Conservation (phyloP, 2,113 vertebrate genomes). For the Etheostoma cragini region DNA sequence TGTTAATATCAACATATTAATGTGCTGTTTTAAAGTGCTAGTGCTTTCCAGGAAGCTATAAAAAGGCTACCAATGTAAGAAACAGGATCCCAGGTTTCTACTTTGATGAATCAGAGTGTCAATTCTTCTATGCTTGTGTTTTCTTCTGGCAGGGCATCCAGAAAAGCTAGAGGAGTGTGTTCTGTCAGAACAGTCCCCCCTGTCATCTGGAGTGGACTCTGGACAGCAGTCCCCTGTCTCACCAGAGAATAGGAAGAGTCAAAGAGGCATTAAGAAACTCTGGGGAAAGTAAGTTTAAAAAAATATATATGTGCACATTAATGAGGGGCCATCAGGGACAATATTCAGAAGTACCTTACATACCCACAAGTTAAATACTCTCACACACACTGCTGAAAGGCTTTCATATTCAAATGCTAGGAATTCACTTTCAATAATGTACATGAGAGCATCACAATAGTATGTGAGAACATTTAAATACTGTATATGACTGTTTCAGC, state of each 20-base stretch:
- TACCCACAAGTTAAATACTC: too few species aligned
- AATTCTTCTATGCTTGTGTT: neutral
- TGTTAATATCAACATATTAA: too few species aligned
- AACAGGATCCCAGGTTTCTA: neutral
- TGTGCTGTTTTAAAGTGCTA: too few species aligned
- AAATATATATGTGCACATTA: neutral
- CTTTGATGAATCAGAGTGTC: neutral
- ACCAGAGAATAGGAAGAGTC: conserved; percentile 90
- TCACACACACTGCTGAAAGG: too few species aligned
- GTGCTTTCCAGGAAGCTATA: too few species aligned
- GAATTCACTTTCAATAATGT: too few species aligned
- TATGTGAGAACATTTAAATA: too few species aligned
- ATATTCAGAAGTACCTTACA: too few species aligned
- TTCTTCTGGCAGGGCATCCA: conserved; percentile 81
- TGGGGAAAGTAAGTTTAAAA: conserved; percentile 94
- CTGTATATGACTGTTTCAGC: too few species aligned
- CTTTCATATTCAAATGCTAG: too few species aligned
- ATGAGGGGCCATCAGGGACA: neutral
- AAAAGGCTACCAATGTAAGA: neutral
- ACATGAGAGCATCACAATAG: too few species aligned
- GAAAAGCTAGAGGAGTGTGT: conserved; percentile 84
- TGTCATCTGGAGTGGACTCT: conserved; percentile 89
- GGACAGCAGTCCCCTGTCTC: conserved; percentile 89
- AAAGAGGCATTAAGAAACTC: conserved; percentile 94
- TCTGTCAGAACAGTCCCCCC: conserved; percentile 87